Conservation (phyloP, 2,113 vertebrate genomes). For the Myotis lucifugus region DNA sequence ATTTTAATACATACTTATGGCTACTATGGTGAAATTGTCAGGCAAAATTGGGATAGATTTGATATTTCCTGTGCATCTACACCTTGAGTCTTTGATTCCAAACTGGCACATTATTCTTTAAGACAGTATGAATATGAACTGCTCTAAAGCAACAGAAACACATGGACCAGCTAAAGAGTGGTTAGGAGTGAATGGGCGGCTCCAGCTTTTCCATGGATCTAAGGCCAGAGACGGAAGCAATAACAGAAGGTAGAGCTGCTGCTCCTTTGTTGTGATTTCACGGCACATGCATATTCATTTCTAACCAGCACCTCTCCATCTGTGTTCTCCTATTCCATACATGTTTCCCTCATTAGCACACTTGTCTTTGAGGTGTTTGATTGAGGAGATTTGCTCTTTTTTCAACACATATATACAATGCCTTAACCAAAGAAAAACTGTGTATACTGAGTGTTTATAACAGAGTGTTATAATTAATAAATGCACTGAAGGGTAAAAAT, state of each 20-base stretch:
- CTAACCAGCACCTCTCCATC: neutral
- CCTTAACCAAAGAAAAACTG: neutral
- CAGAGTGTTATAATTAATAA: neutral
- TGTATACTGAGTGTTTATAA: neutral
- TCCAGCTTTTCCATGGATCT: neutral
- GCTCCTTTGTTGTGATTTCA: neutral
- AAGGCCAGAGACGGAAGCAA: neutral
- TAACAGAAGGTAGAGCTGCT: neutral
- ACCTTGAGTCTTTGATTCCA: neutral
- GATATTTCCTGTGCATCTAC: neutral
- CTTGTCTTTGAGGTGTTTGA: neutral
- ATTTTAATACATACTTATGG: neutral
- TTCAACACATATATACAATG: neutral
- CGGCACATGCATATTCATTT: neutral
- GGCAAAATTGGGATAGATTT: neutral
- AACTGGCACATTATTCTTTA: neutral
- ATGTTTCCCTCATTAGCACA: neutral
- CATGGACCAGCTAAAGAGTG: neutral
- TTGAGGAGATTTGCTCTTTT: neutral
- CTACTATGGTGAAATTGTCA: constrained; percentile 16
- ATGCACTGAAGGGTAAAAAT: neutral
- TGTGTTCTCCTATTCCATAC: neutral
- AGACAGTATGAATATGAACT: neutral
- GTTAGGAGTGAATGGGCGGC: neutral
- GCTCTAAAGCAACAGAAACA: neutral